A percentile compares a stretch with the other conserved stretches of the same genome.
phyloP scores from a whole-genome alignment of 2,888 invertebrate species.

The Ypsolopha sequella region DNA sequence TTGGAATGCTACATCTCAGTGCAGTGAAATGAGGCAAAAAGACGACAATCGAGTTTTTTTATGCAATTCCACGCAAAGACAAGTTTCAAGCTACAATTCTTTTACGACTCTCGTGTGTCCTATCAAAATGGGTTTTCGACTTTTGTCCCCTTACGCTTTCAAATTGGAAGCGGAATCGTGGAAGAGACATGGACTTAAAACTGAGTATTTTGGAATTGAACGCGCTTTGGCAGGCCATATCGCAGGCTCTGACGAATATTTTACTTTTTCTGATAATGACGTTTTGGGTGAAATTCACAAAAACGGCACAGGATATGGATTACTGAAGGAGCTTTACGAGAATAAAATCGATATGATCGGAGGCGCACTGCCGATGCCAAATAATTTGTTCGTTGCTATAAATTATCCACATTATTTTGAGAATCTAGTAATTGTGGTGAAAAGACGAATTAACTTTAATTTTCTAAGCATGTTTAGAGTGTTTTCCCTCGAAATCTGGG shows the following conservation, averaged over 20 bases:
- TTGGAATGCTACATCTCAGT: neutral
- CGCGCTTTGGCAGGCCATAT: neutral
- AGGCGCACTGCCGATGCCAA: neutral
- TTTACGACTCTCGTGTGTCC: neutral
- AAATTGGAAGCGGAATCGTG: neutral
- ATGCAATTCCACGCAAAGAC: neutral
- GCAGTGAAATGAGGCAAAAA: neutral
- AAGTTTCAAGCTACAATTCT: neutral
- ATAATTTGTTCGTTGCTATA: neutral
- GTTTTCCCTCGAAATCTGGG: slow-evolving; percentile 1
- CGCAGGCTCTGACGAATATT: neutral
- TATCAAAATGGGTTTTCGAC: neutral
- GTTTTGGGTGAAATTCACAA: neutral
- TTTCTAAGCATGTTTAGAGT: neutral
- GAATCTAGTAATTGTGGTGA: slow-evolving; percentile 1
- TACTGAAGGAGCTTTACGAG: slow-evolving; percentile 1
- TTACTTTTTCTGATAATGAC: neutral
- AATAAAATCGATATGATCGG: neutral
- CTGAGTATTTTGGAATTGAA: neutral
- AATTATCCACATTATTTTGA: neutral
- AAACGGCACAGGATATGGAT: neutral
- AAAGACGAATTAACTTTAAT: neutral
- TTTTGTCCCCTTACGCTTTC: neutral
- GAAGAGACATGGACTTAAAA: neutral
- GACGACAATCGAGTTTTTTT: neutral